Percentiles rank a stretch among this genome's conserved stretches.
phyloP scores from a whole-genome alignment of 1,140 invertebrate species.

The Plectrocnemia conspersa region DNA sequence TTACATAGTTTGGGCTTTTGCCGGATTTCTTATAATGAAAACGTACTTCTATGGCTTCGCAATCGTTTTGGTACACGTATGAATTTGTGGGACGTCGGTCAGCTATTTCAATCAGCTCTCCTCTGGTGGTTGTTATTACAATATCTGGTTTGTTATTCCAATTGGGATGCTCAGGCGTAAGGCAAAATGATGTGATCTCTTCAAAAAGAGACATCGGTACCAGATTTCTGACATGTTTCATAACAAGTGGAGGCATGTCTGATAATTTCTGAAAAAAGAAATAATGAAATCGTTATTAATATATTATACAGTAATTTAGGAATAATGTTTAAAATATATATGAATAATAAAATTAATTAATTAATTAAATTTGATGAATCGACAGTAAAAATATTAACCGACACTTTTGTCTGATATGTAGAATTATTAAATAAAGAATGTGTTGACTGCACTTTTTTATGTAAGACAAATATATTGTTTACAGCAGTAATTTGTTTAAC shows the following conservation, averaged over 20 bases:
- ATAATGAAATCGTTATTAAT: too few relatives aligned
- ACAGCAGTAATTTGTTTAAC: too few relatives aligned
- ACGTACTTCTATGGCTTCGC: constrained; percentile 6
- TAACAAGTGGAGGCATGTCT: constrained; percentile 14
- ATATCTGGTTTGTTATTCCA: constrained; percentile 13
- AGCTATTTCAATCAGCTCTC: constrained; percentile 26
- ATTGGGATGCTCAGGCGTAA: constrained; percentile 15
- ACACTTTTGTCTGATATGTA: too few relatives aligned
- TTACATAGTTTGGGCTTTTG: constrained; percentile 3
- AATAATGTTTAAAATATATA: too few relatives aligned
- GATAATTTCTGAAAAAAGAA: constrained; percentile 17
- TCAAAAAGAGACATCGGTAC: constrained; percentile 16
- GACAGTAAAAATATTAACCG: too few relatives aligned
- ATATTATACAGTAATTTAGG: too few relatives aligned
- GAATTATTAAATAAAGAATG: too few relatives aligned
- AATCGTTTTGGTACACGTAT: neutral
- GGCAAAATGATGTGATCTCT: constrained; percentile 19
- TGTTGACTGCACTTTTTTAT: too few relatives aligned
- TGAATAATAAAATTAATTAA: too few relatives aligned
- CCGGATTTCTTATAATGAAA: constrained; percentile 9
- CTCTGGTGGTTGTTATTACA: constrained; percentile 17
- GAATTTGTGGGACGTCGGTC: constrained; percentile 15
- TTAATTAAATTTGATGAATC: too few relatives aligned
- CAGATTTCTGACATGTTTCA: neutral
- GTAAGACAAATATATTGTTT: too few relatives aligned